These are phyloP conservation scores for Gnathonemus longibarbis DNA, from an alignment of 2,113 vertebrate genomes.

Conservation along the genomic window DNA sequence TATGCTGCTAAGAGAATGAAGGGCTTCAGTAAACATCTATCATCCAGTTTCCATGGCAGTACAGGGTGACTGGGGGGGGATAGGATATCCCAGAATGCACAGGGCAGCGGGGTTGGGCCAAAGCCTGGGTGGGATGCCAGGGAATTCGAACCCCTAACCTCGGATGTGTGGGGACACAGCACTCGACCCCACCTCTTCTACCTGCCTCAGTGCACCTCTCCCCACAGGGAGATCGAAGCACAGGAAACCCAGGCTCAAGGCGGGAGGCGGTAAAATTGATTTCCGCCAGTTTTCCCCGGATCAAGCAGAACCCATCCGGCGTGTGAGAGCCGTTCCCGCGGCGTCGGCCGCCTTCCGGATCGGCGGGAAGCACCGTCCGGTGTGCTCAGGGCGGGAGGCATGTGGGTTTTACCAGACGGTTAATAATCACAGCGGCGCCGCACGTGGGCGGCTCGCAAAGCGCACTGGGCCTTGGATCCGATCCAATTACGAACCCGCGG, in stretches of 20 bases:
- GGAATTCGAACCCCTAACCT: not conserved
- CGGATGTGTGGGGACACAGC: not conserved
- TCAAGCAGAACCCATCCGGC: not conserved
- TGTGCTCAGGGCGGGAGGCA: not conserved
- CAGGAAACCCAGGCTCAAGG: not conserved
- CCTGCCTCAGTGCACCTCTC: not conserved
- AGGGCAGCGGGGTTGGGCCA: not conserved
- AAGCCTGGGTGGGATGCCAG: not conserved
- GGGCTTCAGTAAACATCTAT: not conserved
- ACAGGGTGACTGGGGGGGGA: not conserved
- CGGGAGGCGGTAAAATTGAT: not conserved
- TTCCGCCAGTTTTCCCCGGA: not conserved
- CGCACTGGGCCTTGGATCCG: conserved; percentile 54
- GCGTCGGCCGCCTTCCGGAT: not conserved
- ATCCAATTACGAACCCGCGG: conserved; percentile 38
- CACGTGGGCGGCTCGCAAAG: conserved; percentile 45
- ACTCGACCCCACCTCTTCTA: not conserved
- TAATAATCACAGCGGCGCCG: conserved; percentile 36
- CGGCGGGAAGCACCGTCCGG: not conserved
- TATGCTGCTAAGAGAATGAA: not conserved
- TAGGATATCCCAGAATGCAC: not conserved
- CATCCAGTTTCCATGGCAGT: not conserved
- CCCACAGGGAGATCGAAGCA: not conserved
- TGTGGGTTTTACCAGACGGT: conserved; percentile 18
- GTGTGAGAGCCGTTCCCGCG: not conserved